Evolutionary conservation across 2,797 vertebrate species (phyloP), one percentile per base, ranked within the genome.

Genomic region (Sorex maritimensis): DNA sequence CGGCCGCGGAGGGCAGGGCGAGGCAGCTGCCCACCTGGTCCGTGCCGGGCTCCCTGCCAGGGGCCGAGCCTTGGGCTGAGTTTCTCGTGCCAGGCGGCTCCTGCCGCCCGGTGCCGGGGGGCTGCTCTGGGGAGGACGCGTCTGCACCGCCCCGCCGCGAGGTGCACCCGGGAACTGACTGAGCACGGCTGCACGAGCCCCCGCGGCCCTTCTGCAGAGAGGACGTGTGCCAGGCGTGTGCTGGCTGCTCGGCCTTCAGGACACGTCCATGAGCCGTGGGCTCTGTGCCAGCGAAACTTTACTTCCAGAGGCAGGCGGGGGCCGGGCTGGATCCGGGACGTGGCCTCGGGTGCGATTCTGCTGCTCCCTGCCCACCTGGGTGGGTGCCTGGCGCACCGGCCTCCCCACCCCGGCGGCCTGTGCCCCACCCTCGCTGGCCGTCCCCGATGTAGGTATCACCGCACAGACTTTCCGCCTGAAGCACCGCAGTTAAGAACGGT

Each of bases 271-370:
- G 65, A 86, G 58, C 84, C 78, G 34, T 34, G 23, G 63, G 1
- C 55, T 46, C 12, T 55, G 55, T 86, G 81, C 86, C 81, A 81
- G 12, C 68, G 78, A 61, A 86, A 63, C 58, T 81, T 94, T 61
- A 85, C 87, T 92, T 73, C 38, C 30, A 28, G 23, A 94, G 72
- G 34, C 83, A 93, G 90, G 7, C 46, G 13, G 41, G 10, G 65
- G 24, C 86, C 6, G 14, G 12, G 69, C 65, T 49, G 71, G 55
- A 24, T 72, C 41, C 63, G 26, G 3, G 5, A 61, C 41, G 0
- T 61, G 44, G 38, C 30, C 46, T 26, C 49, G 4, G 13, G 30
- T 78, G 55, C 46, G 19, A 8, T 24, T 68, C n/a, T 28, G 58
- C 30, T 19, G 72, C 71, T 78, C 34, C 44, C 9, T n/a, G 38